phyloP scores from a whole-genome alignment of 2,888 invertebrate genomes.

The Plusia festucae region DNA sequence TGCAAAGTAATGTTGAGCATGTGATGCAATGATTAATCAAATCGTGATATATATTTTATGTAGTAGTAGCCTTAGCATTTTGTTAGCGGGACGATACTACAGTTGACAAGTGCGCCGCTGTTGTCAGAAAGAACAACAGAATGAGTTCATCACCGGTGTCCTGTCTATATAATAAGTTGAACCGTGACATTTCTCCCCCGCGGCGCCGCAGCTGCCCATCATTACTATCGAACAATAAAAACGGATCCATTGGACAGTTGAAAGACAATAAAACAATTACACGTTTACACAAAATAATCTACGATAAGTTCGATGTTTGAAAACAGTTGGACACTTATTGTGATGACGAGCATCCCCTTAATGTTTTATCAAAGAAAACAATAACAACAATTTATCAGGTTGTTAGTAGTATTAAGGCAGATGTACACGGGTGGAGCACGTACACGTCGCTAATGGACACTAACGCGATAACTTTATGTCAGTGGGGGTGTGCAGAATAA shows the following conservation, averaged over 20 bases:
- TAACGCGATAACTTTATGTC: slow-evolving; percentile 64
- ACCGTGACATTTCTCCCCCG: slow-evolving; percentile 78
- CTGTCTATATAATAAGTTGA: slow-evolving; percentile 66
- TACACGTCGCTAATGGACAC: slow-evolving; percentile 66
- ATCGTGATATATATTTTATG: slow-evolving; percentile 27
- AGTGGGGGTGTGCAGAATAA: slow-evolving; percentile 42
- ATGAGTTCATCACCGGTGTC: slow-evolving; percentile 72
- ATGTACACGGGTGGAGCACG: slow-evolving; percentile 59
- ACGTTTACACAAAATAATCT: slow-evolving; percentile 36
- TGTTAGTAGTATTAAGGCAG: slow-evolving; percentile 61
- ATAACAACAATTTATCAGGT: slow-evolving; percentile 59
- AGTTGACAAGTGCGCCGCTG: slow-evolving; percentile 37
- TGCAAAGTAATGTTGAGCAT: slow-evolving; percentile 22
- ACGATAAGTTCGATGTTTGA: slow-evolving; percentile 34
- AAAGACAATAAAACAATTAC: slow-evolving; percentile 52
- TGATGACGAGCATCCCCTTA: slow-evolving; percentile 30
- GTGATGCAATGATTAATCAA: slow-evolving; percentile 22
- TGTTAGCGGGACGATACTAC: slow-evolving; percentile 45
- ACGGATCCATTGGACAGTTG: slow-evolving; percentile 62
- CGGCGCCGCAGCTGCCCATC: slow-evolving; percentile 74
- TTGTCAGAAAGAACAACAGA: slow-evolving; percentile 58
- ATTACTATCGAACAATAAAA: slow-evolving; percentile 70
- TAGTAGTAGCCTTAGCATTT: slow-evolving; percentile 27
- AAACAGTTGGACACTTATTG: slow-evolving; percentile 44
- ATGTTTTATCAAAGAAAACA: slow-evolving; percentile 47